These are phyloP conservation scores for Coenobita brevimanus DNA, from an alignment of 1,140 invertebrate species.

Conservation along the genomic window DNA sequence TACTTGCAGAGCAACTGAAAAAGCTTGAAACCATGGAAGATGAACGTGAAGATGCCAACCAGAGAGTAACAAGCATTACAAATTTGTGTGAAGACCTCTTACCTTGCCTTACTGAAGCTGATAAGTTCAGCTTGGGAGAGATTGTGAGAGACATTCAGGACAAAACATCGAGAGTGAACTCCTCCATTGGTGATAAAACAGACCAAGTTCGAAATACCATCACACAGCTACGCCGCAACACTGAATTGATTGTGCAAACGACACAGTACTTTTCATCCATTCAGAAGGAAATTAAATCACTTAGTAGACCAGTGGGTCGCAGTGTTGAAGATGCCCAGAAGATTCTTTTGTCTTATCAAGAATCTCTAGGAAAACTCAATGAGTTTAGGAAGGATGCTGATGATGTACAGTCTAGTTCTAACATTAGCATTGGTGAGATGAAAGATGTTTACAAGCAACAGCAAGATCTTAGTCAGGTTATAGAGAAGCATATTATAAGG, in stretches of 20 bases:
- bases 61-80: constrained; percentile 82
- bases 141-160: constrained; percentile 85
- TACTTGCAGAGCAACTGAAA: constrained; percentile 87
- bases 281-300: constrained; percentile 85
- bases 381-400: constrained; percentile 86
- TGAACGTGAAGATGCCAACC: constrained; percentile 82
- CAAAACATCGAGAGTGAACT: constrained; percentile 82
- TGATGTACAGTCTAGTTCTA: constrained; percentile 79
- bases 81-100: constrained; percentile 87
- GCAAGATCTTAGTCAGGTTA: constrained; percentile 85
- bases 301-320: constrained; percentile 89
- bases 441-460: constrained; percentile 86
- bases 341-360: constrained; percentile 84
- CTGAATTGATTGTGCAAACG: constrained; percentile 84
- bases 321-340: constrained; percentile 78
- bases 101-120: constrained; percentile 87
- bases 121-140: constrained; percentile 86
- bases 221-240: constrained; percentile 85
- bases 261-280: constrained; percentile 86
- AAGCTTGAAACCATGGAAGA: constrained; percentile 85
- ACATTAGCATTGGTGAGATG: constrained; percentile 83
- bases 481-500: constrained; percentile 86
- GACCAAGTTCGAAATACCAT: constrained; percentile 83
- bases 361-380: constrained; percentile 85
- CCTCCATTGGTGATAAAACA: constrained; percentile 84